Conservation (phyloP, 2,888 invertebrate genomes). For the Drosophila mercatorum region DNA sequence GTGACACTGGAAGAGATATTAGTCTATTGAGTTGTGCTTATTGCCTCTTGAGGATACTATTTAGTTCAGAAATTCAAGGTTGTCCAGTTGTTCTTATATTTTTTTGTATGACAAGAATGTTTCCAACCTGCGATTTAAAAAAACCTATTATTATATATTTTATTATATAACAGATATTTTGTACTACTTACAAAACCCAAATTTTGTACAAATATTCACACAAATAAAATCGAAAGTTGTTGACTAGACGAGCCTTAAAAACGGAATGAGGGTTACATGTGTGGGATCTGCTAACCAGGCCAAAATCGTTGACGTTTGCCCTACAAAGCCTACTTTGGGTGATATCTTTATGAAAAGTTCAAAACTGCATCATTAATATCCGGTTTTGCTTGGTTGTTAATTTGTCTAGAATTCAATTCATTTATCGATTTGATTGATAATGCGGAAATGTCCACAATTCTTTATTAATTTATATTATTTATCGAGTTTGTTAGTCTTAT, state of each 20-base stretch:
- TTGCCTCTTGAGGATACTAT: neutral
- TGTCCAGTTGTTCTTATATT: neutral
- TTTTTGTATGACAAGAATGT: constrained; percentile 2
- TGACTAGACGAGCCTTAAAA: constrained; percentile 12
- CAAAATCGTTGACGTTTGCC: neutral
- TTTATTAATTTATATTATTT: too few species aligned
- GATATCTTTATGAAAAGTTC: too few species aligned
- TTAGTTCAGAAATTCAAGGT: neutral
- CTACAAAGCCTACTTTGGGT: constrained; percentile 13
- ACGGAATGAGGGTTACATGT: constrained; percentile 1
- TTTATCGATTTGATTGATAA: too few species aligned
- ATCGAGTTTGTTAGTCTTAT: too few species aligned
- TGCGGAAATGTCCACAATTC: too few species aligned
- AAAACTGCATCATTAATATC: too few species aligned
- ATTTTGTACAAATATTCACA: constrained; percentile 13
- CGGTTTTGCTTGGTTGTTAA: too few species aligned
- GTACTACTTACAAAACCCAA: constrained; percentile 18
- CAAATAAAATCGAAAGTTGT: constrained; percentile 12
- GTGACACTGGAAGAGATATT: neutral
- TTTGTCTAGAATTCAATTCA: too few species aligned
- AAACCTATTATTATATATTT: too few species aligned
- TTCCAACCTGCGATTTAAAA: neutral
- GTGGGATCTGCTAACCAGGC: too few species aligned
- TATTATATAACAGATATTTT: neutral
- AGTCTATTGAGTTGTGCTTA: neutral